Evolutionary conservation across 2,113 vertebrate species (phyloP).

Genomic region (Brevimyrus niger): DNA sequence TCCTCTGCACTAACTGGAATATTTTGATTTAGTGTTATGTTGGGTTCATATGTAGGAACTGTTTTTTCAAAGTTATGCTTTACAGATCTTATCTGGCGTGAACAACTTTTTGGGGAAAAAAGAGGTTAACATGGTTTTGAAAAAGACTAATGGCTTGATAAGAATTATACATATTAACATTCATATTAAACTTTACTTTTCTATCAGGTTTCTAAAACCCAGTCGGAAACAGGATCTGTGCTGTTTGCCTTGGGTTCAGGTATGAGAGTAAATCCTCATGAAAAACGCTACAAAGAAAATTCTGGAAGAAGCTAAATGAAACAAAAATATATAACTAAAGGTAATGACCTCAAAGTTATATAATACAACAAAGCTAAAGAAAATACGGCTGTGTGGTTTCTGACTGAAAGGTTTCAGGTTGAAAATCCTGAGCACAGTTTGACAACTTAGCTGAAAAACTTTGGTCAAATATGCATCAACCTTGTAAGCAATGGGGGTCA

Average conservation of each 20-base stretch:
- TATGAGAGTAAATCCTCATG: neutral
- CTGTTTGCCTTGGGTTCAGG: neutral
- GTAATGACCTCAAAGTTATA: neutral
- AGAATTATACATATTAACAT: neutral
- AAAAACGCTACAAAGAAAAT: neutral
- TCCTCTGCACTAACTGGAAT: neutral
- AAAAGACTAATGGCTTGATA: neutral
- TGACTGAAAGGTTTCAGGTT: neutral
- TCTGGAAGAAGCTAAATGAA: neutral
- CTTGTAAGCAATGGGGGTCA: neutral
- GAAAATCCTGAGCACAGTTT: neutral
- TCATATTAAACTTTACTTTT: neutral
- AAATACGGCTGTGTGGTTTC: neutral
- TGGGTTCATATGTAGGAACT: neutral
- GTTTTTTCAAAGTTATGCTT: neutral
- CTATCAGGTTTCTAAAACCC: neutral
- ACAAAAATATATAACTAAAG: neutral
- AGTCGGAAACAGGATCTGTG: neutral
- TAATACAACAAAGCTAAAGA: neutral
- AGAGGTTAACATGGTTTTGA: neutral
- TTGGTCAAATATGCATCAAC: neutral
- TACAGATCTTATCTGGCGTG: neutral
- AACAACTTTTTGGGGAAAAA: neutral
- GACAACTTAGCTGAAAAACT: neutral
- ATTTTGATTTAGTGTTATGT: neutral